phyloP scores from a whole-genome alignment of 2,113 vertebrate genomes.

The Atractosteus spatula region DNA sequence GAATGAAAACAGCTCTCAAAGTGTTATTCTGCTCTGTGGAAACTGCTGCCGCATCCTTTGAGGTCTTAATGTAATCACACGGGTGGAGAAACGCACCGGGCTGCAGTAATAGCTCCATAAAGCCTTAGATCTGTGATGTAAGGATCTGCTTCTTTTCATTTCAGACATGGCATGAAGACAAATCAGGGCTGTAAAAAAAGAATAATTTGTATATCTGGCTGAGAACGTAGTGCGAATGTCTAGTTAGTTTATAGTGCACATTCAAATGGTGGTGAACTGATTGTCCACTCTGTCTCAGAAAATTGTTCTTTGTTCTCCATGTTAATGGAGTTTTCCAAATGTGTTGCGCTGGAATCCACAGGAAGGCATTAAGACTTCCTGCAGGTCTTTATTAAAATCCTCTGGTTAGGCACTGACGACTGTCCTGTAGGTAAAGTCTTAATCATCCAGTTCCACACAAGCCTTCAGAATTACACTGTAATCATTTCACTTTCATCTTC shows the following conservation, averaged over 20 bases:
- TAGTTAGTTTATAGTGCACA: not conserved
- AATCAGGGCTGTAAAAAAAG: not conserved
- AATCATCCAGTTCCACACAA: conserved; percentile 7
- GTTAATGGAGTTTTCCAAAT: not conserved
- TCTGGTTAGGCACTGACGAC: conserved; percentile 18
- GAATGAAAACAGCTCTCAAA: too few species aligned
- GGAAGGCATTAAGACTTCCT: not conserved
- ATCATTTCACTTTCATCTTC: conserved; percentile 14
- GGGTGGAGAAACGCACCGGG: too few species aligned
- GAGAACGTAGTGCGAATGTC: not conserved
- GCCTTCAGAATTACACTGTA: conserved; percentile 15
- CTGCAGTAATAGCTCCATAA: not conserved
- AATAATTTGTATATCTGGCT: not conserved
- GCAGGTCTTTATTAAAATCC: conserved; percentile 12
- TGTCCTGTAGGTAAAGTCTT: conserved; percentile 26
- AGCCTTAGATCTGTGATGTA: not conserved
- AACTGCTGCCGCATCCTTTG: too few species aligned
- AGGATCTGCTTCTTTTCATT: not conserved
- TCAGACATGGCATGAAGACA: not conserved
- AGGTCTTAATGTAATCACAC: too few species aligned
- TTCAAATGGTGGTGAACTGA: not conserved
- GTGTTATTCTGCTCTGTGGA: too few species aligned
- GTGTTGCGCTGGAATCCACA: not conserved
- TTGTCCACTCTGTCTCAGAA: not conserved
- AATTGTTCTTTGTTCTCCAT: not conserved